Base-by-base conservation (phyloP, 2,888 invertebrate genomes). In the Meteorus colon region DNA sequence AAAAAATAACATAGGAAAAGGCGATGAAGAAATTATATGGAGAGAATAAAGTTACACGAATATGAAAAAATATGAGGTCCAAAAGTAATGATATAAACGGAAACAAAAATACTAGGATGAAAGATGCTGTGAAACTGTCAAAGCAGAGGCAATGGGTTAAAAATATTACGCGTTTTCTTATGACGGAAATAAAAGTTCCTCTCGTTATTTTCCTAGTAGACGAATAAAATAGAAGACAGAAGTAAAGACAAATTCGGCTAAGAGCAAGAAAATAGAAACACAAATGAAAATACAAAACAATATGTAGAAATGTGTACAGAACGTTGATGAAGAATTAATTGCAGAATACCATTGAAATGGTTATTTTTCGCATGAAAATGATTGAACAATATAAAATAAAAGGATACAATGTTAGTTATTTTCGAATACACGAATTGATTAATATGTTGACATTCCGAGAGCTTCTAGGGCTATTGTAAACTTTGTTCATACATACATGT, bases 171-270 rank as follows among this genome's bases (percentile, higher is more conserved):
- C 16, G 31, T 62, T 16, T 66, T 45, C 45, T 65, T n/a, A 65
- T 59, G 37, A 62, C 31, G 68, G 75, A 8, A 1, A 5, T n/a
- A 48, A 2, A 16, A 55, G 2, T 55, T 19, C n/a, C 24, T 77
- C 79, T 59, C 55, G 55, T 41, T 55, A 19, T 55, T 24, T 19
- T 55, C 19, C 4, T 55, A 0, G 6, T 37, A 19, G 60, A 48
- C 51, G 62, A 73, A 81, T 80, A 78, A 84, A 73, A 34, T 8
- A 24, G 34, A 34, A 34, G 8, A 34, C 34, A 8, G 81, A 84
- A 80, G 79, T 79, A 80, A 41, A 41, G 79, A 80, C 79, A 76
- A 78, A 78, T 19, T 8, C 83, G 83, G 81, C 79, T 79, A 79
- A 79, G 79, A 79, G 75, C 78, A 78, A 51, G 63, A 70, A 67